These are phyloP conservation scores for Rhodinocichla rosea DNA, from an alignment of 2,113 vertebrate genomes.

Conservation along the genomic window DNA sequence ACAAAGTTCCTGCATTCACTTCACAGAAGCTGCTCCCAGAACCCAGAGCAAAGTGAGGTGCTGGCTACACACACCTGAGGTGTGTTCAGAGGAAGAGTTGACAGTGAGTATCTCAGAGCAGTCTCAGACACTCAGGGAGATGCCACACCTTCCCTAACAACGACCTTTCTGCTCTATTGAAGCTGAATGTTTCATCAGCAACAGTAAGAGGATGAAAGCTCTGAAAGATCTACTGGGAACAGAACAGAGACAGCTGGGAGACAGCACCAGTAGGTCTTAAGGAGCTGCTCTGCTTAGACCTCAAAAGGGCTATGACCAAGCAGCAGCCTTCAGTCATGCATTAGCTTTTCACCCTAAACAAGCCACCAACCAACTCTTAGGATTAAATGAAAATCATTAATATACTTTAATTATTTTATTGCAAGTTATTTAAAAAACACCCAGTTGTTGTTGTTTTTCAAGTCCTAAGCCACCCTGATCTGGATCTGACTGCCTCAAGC, in stretches of 20 bases:
- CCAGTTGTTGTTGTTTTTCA: neutral
- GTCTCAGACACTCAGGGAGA: neutral
- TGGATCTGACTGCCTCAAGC: neutral
- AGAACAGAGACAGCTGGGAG: neutral
- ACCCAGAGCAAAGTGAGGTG: neutral
- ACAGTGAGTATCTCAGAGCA: rapidly evolving
- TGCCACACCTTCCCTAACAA: neutral
- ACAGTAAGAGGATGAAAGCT: neutral
- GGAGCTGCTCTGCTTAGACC: neutral
- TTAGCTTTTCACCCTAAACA: neutral
- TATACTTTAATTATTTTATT: neutral
- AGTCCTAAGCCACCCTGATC: neutral
- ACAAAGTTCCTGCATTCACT: neutral
- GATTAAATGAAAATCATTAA: neutral
- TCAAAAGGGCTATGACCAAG: neutral
- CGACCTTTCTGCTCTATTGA: neutral
- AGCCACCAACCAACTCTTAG: neutral
- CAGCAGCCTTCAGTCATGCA: neutral
- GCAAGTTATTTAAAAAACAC: neutral
- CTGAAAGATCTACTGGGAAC: neutral
- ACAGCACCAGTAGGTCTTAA: neutral
- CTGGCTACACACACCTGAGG: neutral
- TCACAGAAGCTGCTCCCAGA: neutral
- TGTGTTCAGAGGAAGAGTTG: neutral
- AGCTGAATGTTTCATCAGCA: neutral